Conservation (phyloP, 2,888 invertebrate species). For the Electrophaes corylata region DNA sequence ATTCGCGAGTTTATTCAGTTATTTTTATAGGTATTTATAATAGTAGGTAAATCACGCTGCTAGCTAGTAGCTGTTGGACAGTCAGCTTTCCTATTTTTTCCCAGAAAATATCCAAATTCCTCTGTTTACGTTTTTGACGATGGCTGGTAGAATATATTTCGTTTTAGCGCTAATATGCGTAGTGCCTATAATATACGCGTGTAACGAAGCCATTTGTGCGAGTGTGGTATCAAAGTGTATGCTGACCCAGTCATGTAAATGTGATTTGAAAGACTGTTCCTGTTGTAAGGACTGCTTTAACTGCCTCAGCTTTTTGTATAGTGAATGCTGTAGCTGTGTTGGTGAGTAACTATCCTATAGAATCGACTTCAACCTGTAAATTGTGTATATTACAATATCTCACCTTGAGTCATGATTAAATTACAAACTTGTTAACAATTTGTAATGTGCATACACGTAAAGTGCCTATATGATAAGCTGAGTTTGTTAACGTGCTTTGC, state of each 20-base stretch:
- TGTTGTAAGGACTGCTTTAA: conserved; percentile 97
- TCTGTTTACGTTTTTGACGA: conserved; percentile 55
- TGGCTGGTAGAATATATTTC: conserved; percentile 69
- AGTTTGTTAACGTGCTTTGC: neutral
- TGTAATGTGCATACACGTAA: neutral
- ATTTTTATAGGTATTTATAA: no score
- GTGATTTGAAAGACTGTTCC: conserved; percentile 95
- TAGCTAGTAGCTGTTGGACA: no score
- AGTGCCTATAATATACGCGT: conserved; percentile 80
- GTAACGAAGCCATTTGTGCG: conserved; percentile 97
- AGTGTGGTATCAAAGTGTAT: conserved; percentile 98
- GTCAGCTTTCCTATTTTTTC: conserved; percentile 32
- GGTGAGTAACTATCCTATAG: conserved; percentile 86
- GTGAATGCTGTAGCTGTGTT: conserved; percentile 98
- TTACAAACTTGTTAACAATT: neutral
- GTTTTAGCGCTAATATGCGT: conserved; percentile 62
- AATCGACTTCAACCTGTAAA: neutral
- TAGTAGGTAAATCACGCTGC: no score
- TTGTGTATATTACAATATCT: neutral
- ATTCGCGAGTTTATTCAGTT: no score
- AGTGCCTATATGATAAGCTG: neutral
- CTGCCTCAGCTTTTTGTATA: conserved; percentile 94
- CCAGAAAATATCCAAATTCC: conserved; percentile 44
- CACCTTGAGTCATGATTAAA: conserved; percentile 5
- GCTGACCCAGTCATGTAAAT: conserved; percentile 97